These are phyloP conservation scores for Myocastor coypus DNA, from an alignment of 2,113 vertebrate species.

Conservation along the genomic window DNA sequence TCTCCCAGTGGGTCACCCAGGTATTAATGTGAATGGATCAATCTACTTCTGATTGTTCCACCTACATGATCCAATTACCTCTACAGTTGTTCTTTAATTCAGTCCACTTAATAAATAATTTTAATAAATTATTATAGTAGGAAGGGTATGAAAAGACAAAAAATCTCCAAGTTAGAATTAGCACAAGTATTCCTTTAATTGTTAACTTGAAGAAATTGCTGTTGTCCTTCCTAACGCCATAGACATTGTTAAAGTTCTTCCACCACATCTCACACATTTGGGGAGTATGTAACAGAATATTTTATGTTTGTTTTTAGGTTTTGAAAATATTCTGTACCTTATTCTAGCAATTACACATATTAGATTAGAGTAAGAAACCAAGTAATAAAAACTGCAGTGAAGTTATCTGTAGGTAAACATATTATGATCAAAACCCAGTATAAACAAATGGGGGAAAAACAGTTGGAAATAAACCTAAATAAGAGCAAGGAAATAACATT, in stretches of 20 bases:
- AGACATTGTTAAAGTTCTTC: not conserved
- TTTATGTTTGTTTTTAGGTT: constrained; percentile 5
- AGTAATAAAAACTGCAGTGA: not conserved
- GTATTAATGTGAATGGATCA: not conserved
- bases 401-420: not conserved
- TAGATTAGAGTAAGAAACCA: not conserved
- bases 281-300: not conserved
- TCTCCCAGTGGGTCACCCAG: not conserved
- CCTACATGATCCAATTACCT: not conserved
- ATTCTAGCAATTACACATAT: not conserved
- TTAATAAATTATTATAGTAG: not conserved
- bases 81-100: not conserved
- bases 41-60: not conserved
- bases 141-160: not conserved
- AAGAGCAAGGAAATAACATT: not conserved
- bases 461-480: not conserved
- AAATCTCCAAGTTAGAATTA: not conserved
- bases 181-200: not conserved
- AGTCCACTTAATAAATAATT: not conserved
- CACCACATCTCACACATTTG: not conserved
- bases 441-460: not conserved
- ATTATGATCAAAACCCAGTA: not conserved
- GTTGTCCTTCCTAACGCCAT: not conserved
- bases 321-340: not conserved
- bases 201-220: not conserved